Percentiles rank a stretch among this genome's conserved stretches.
Evolutionary conservation across 2,113 vertebrate species (phyloP).

Genomic region (Cairina moschata): DNA sequence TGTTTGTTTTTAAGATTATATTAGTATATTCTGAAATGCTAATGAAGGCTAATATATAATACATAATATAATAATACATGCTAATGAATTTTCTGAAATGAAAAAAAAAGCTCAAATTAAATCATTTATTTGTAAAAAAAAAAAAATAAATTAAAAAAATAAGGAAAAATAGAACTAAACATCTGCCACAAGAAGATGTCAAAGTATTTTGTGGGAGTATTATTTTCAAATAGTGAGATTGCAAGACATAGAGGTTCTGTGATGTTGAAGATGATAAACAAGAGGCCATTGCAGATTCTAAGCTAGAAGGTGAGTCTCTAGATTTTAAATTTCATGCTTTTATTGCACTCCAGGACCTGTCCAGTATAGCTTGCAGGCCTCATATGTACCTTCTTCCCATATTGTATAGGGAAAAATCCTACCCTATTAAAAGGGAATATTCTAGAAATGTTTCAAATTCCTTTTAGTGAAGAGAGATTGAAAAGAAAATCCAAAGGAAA

Average conservation of each 20-base stretch:
- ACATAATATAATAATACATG: no score
- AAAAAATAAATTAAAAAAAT: not conserved
- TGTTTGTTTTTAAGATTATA: not conserved
- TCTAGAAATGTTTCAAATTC: conserved; percentile 59
- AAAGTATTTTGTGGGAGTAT: not conserved
- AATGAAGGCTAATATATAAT: no score
- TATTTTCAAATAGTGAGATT: not conserved
- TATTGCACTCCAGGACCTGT: not conserved
- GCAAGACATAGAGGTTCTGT: not conserved
- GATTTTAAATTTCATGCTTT: not conserved
- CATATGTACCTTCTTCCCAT: not conserved
- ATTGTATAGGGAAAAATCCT: not conserved
- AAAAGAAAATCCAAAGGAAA: conserved; percentile 57
- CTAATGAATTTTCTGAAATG: not conserved
- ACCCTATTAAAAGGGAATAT: not conserved
- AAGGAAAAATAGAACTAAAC: not conserved
- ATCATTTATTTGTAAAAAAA: not conserved
- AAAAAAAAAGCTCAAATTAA: not conserved
- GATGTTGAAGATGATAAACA: not conserved
- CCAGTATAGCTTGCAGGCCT: not conserved
- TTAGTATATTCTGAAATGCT: not conserved
- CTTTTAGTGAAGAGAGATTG: conserved; percentile 24
- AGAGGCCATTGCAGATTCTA: not conserved
- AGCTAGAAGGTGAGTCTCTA: not conserved
- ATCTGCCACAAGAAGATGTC: not conserved